Base-by-base conservation (phyloP, 2,113 vertebrate species). In the Nibea albiflora region DNA sequence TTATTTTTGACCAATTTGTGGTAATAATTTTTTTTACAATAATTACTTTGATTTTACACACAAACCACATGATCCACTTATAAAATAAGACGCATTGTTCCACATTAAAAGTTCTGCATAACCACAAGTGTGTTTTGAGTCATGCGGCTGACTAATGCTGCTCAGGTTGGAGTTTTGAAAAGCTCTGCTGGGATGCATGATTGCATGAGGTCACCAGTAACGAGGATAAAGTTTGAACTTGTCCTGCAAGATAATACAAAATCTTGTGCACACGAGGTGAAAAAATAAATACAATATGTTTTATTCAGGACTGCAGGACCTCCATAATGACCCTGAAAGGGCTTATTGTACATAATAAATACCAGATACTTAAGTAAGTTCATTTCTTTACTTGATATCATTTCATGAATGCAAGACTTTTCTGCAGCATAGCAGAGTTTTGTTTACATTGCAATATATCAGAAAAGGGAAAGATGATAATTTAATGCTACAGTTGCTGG, bases 401-500 rank as follows among this genome's bases (percentile, higher is more conserved):
- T 31, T 50, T 61, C 35, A 39, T 24, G 19, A 57, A 35, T 26
- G 10, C 24, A 28, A 16, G 22, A 44, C 15, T 69, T 31, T 54
- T 12, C 8, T 50, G 49, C 20, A n/a, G 14, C 1, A 39, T 44
- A 75, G 24, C 16, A 73, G 5, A 66, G 11, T 28, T 28, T 35
- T 35, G 5, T 35, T 67, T 69, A 0, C 65, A 22, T 35, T 83
- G 58, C 78, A 67, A 67, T 8, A 16, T 50, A 26, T 28, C 3
- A n/a, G 31, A 64, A 76, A 44, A 2, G 2, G 42, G 16, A 22
- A 31, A 24, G 56, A 44, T 75, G 46, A 49, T 6, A 24, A 85
- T 86, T 81, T 60, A 53, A 24, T 19, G 14, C 49, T 49, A 19
- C 44, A 17, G 47, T 46, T 58, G 54, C 20, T 62, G 66, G 64